Evolutionary conservation across 1,140 invertebrate species (phyloP).

Genomic region (Drosophila ohnishii): DNA sequence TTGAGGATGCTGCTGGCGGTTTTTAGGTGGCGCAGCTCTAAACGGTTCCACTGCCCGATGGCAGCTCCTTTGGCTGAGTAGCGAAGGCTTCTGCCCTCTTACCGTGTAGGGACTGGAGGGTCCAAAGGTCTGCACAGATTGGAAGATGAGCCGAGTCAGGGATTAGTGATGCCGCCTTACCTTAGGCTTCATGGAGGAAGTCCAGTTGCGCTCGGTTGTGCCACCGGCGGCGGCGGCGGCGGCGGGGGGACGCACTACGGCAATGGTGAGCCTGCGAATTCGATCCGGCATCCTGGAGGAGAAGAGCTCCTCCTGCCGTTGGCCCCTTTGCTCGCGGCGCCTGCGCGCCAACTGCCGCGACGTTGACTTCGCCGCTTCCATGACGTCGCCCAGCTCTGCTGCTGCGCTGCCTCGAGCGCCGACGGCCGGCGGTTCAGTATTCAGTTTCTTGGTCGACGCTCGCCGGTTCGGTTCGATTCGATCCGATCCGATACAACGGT

Average conservation of each 20-base stretch:
- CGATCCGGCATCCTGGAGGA: not conserved
- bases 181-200: not conserved
- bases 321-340: slow-evolving; percentile 45
- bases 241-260: slow-evolving; percentile 1
- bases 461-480: slow-evolving; percentile 67
- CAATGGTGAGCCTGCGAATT: not conserved
- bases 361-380: slow-evolving; percentile 18
- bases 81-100: not conserved
- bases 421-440: slow-evolving; percentile 49
- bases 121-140: not conserved
- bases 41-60: not conserved
- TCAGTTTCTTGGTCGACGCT: slow-evolving; percentile 74
- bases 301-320: slow-evolving; percentile 5
- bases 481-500: slow-evolving; percentile 16
- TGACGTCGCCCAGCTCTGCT: slow-evolving; percentile 17
- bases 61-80: not conserved
- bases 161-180: not conserved
- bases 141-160: not conserved
- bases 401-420: slow-evolving; percentile 23
- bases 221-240: not conserved
- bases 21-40: not conserved
- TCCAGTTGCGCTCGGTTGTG: not conserved
- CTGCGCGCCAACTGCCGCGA: slow-evolving; percentile 55
- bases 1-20: not conserved
- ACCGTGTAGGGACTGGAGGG: not conserved